These are phyloP conservation scores for Heterotilapia buettikoferi DNA, from an alignment of 2,113 vertebrate genomes.

Conservation along the genomic window DNA sequence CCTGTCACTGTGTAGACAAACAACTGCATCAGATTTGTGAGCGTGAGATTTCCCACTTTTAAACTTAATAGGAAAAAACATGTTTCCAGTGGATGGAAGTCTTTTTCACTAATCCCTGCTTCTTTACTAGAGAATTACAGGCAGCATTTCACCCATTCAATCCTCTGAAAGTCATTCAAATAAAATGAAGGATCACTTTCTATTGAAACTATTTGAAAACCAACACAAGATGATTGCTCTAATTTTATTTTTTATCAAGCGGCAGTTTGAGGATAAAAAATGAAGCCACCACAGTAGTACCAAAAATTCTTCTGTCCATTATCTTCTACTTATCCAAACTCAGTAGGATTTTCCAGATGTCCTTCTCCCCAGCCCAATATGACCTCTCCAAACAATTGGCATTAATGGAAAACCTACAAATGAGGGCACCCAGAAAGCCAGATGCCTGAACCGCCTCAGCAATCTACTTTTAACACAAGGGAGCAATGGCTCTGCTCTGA, in stretches of 20 bases:
- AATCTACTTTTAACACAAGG: neutral
- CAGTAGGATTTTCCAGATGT: neutral
- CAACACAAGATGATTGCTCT: neutral
- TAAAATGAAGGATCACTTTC: neutral
- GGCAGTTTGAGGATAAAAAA: neutral
- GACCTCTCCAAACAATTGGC: neutral
- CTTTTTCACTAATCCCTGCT: neutral
- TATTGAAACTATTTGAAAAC: neutral
- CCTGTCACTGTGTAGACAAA: neutral
- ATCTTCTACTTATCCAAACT: neutral
- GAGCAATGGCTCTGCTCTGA: neutral
- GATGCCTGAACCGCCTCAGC: neutral
- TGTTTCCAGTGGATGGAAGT: neutral
- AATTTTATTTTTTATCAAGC: neutral
- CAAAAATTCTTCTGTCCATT: neutral
- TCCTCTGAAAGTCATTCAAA: neutral
- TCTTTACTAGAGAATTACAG: neutral
- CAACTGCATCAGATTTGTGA: neutral
- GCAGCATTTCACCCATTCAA: neutral
- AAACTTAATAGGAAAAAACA: neutral
- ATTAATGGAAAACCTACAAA: neutral
- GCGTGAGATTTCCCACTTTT: neutral
- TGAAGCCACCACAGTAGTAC: neutral
- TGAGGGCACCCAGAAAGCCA: neutral
- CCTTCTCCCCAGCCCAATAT: neutral